A percentile compares a stretch with the other conserved stretches of the same genome.
Conservation (phyloP, 2,888 invertebrate genomes). For the Pyrocoelia pectoralis region DNA sequence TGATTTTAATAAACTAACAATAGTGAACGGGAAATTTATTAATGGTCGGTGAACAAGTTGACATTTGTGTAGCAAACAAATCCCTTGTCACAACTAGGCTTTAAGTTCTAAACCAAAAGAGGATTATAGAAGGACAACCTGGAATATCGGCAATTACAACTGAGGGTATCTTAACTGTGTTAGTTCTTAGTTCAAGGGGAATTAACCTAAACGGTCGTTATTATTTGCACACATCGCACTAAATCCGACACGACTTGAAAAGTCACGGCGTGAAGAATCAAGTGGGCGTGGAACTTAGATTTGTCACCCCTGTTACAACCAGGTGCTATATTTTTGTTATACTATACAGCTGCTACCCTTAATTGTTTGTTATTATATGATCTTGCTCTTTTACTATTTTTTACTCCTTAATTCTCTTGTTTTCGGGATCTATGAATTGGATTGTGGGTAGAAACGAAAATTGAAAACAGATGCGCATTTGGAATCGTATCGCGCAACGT, state of each 20-base stretch:
- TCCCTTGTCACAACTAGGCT: not conserved
- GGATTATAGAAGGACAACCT: constrained; percentile 5
- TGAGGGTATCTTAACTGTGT: constrained; percentile 14
- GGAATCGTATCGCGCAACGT: too few relatives aligned
- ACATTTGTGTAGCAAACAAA: not conserved
- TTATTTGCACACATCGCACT: constrained; percentile 47
- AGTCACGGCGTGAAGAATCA: constrained; percentile 61
- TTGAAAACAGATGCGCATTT: too few relatives aligned
- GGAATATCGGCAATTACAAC: constrained; percentile 15
- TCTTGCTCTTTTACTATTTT: constrained; percentile 10
- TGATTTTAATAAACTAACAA: too few relatives aligned
- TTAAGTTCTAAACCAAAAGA: not conserved
- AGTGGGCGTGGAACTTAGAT: constrained; percentile 59
- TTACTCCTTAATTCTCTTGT: not conserved
- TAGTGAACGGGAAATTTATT: not conserved
- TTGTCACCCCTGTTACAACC: constrained; percentile 56
- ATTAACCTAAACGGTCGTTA: constrained; percentile 37
- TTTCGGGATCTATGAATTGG: too few relatives aligned
- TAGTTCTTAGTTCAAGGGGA: constrained; percentile 29
- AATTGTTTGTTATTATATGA: constrained; percentile 22
- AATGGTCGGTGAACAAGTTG: constrained; percentile 1
- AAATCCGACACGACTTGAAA: constrained; percentile 61
- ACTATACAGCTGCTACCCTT: constrained; percentile 38
- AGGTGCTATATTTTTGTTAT: constrained; percentile 39
- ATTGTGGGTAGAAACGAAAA: too few relatives aligned